phyloP scores from a whole-genome alignment of 1,140 invertebrate genomes.

The Whitmania pigra region DNA sequence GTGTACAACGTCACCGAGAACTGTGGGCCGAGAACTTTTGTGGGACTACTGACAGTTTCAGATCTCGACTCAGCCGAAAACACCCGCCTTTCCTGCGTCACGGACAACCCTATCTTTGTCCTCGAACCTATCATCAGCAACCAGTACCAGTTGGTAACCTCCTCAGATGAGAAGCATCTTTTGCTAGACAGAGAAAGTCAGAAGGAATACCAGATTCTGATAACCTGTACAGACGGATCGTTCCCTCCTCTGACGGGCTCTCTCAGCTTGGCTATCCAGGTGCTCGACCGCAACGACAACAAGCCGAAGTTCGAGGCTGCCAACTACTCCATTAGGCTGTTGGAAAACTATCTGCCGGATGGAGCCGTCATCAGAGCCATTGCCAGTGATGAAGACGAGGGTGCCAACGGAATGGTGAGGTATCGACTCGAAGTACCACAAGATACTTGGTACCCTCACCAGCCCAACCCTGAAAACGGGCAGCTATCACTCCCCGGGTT shows the following conservation, averaged over 20 bases:
- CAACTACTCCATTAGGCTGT: not conserved
- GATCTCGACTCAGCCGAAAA: constrained; percentile 18
- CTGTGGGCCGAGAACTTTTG: not conserved
- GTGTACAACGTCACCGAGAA: constrained; percentile 10
- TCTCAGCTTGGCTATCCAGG: not conserved
- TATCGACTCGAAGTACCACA: not conserved
- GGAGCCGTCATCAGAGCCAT: not conserved
- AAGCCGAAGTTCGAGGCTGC: not conserved
- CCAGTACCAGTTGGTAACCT: not conserved
- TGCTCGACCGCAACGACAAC: not conserved
- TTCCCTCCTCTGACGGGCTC: not conserved
- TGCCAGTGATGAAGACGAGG: not conserved
- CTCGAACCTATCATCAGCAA: not conserved
- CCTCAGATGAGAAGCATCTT: not conserved
- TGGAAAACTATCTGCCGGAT: not conserved
- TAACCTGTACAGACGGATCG: not conserved
- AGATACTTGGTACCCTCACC: not conserved
- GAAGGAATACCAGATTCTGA: not conserved
- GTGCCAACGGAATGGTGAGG: not conserved
- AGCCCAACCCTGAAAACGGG: not conserved
- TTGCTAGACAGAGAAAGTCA: not conserved
- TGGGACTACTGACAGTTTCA: constrained; percentile 13
- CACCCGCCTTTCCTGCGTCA: not conserved
- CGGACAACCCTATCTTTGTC: not conserved
- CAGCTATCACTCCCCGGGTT: not conserved